These are phyloP conservation scores for Melanaphis sacchari DNA, from an alignment of 1,140 invertebrate genomes.

Conservation along the genomic window DNA sequence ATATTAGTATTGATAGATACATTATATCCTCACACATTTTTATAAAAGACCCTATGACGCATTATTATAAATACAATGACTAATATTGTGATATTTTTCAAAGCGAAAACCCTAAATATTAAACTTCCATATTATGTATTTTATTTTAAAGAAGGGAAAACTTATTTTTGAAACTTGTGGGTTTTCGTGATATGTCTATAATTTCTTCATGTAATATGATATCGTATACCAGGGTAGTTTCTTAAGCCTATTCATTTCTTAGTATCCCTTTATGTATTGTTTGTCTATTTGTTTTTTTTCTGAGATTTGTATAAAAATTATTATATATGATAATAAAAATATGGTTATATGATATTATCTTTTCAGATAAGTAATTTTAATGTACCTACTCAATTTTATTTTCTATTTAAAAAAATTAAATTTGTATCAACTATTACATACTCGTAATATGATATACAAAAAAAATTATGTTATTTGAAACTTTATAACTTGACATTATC, in stretches of 20 bases:
- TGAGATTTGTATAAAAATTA: slow-evolving; percentile 18
- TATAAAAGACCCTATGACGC: not conserved
- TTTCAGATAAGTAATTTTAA: not conserved
- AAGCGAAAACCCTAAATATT: not conserved
- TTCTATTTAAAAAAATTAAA: not conserved
- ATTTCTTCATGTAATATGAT: slow-evolving; percentile 20
- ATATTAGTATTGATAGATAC: not conserved
- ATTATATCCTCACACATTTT: not conserved
- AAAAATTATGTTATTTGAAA: not conserved
- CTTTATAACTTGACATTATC: not conserved
- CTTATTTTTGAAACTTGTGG: slow-evolving; percentile 21
- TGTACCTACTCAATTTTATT: not conserved
- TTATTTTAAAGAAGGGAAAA: slow-evolving; percentile 7
- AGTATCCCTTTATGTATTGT: slow-evolving; percentile 3
- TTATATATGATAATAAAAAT: not conserved
- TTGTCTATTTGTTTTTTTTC: not conserved
- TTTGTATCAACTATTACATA: not conserved
- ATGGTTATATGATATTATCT: slow-evolving; percentile 2
- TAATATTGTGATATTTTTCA: not conserved
- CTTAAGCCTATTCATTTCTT: slow-evolving; percentile 26
- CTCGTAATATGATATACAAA: not conserved
- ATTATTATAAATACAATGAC: not conserved
- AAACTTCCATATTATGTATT: not conserved
- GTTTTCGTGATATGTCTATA: slow-evolving; percentile 14
- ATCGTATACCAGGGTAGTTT: not conserved